Evolutionary conservation across 2,113 vertebrate genomes (phyloP), one percentile per base, ranked within the genome.

Genomic region (Stomatorhinus ivindoensis): DNA sequence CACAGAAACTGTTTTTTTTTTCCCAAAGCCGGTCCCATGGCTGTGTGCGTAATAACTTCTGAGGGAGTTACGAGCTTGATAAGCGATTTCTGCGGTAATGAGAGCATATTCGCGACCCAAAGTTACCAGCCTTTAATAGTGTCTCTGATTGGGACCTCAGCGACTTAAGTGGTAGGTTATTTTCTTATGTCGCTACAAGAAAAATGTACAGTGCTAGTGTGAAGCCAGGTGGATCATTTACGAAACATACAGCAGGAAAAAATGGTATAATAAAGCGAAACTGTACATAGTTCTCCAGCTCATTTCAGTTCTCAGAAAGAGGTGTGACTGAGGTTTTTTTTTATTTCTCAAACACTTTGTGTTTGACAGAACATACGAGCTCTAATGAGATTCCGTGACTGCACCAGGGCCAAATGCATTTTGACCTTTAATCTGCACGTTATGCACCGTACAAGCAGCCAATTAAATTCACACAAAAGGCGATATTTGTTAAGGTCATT

Each of bases 391-490:
- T 65, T 69, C 24, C 21, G n/a, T 58, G 90, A 88, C 91, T 91
- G 61, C 86, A 55, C 51, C 65, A 42, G 84, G 76, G 91, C 69
- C 91, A 90, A 85, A 31, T 85, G 88, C 90, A 89, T 47, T 89
- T 83, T 90, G 92, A 91, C 92, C 92, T 89, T 80, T 91, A 84
- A 89, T 88, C 89, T 88, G n/a, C 86, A 47, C 55, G 47, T 87
- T 88, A 90, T 88, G 88, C 35, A 48, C 82, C 87, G 88, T 91
- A 90, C 88, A 88, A 89, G 87, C 55, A 90, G 80, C 89, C 91
- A 92, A 91, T 93, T 93, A 92, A 91, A 91, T 90, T 92, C 13
- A 61, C 88, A 91, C 90, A 89, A 91, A 91, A 90, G 90, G 86
- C 89, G 69, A 88, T 82, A 53, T 91, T 92, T 91, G 83, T 88